Evolutionary conservation across 2,797 vertebrate genomes (phyloP).

Genomic region (Kryptopterus vitreolus): DNA sequence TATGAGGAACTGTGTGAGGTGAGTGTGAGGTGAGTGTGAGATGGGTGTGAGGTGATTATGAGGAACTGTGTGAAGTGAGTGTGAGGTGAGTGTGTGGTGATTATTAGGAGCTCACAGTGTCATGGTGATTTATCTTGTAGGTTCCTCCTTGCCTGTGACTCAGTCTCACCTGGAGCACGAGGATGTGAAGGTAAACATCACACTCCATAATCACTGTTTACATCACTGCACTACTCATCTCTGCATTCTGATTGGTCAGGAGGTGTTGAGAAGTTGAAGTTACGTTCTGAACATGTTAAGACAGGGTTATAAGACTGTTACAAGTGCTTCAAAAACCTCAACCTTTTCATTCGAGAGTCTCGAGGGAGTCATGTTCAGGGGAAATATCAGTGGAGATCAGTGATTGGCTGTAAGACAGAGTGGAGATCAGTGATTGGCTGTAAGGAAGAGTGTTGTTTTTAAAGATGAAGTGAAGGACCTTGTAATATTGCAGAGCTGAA

Average conservation of each 20-base stretch:
- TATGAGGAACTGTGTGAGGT: too few relatives aligned
- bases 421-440: background rate
- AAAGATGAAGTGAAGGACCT: background rate
- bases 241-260: background rate
- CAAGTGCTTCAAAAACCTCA: background rate
- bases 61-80: too few relatives aligned
- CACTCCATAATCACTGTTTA: background rate
- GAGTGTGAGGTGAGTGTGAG: background rate
- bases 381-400: background rate
- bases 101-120: background rate
- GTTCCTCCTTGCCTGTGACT: constrained; percentile 71
- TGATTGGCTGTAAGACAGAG: background rate
- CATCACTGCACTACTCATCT: background rate
- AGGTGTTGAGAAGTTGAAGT: background rate
- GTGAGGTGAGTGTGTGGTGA: background rate
- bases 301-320: too few relatives aligned
- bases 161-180: constrained; percentile 70
- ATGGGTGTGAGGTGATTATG: background rate
- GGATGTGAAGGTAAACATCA: constrained; percentile 69
- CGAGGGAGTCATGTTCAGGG: background rate
- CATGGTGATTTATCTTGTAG: constrained; percentile 53
- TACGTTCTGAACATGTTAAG: background rate
- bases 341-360: background rate
- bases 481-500: constrained; percentile 4
- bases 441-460: background rate